These are phyloP conservation scores for Azemiops feae DNA, from an alignment of 2,113 vertebrate genomes.

Conservation along the genomic window DNA sequence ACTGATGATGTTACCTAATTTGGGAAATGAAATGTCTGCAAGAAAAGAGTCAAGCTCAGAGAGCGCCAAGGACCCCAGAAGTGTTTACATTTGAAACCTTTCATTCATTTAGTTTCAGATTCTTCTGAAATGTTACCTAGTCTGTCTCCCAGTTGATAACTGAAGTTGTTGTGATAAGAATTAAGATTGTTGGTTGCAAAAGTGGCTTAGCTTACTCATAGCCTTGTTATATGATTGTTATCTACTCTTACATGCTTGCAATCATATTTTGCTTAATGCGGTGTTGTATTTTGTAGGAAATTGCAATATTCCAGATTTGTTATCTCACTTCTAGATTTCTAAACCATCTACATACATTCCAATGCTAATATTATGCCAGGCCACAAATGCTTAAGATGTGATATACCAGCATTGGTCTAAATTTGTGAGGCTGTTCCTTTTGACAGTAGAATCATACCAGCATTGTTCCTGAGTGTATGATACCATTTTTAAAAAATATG, in stretches of 20 bases:
- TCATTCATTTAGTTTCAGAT: background rate
- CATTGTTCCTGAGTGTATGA: background rate
- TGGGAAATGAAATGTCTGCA: background rate
- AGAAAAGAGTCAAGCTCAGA: background rate
- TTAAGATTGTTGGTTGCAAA: background rate
- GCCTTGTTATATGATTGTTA: too few species aligned
- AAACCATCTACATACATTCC: background rate
- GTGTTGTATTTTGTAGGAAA: background rate
- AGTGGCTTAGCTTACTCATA: background rate
- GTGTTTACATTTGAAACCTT: background rate
- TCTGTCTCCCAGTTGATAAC: background rate
- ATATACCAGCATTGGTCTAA: background rate
- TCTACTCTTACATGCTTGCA: too few species aligned
- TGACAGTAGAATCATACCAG: background rate
- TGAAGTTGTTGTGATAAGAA: background rate
- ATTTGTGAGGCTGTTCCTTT: background rate
- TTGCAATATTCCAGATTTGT: background rate
- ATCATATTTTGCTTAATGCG: background rate
- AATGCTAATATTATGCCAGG: background rate
- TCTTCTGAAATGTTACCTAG: background rate
- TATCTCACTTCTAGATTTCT: background rate
- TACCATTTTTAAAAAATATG: background rate
- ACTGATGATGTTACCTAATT: background rate
- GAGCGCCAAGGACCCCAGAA: background rate
- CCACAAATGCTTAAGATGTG: background rate